Evolutionary conservation across 2,797 vertebrate species (phyloP).

Genomic region (Ataeniobius toweri): DNA sequence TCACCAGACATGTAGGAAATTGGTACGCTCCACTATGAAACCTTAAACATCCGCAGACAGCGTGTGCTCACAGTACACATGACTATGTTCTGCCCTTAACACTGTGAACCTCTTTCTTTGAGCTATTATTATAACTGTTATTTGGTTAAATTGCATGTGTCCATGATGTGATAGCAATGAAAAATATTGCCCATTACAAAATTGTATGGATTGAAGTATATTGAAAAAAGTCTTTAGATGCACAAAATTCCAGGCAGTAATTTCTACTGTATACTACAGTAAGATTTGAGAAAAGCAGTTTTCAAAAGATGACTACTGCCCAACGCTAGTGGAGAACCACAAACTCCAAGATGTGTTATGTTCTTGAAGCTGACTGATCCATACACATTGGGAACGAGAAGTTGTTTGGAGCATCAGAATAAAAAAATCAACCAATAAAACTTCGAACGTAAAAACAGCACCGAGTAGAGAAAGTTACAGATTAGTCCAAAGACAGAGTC

Average conservation of each 20-base stretch:
- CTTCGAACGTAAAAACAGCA: too few species aligned
- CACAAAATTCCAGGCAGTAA: not conserved
- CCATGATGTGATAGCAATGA: not conserved
- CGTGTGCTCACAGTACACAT: too few species aligned
- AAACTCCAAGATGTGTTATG: not conserved
- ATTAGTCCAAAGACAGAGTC: conserved; percentile 11
- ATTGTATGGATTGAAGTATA: not conserved
- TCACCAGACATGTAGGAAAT: too few species aligned
- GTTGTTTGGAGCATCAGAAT: not conserved
- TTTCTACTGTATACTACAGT: not conserved
- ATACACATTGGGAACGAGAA: not conserved
- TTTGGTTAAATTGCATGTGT: not conserved
- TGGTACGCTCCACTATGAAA: too few species aligned
- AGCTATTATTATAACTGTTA: not conserved
- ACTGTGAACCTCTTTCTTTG: too few species aligned
- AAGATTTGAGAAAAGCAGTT: too few species aligned
- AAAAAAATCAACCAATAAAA: not conserved
- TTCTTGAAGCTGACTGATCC: not conserved
- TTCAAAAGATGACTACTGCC: not conserved
- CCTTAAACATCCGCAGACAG: too few species aligned
- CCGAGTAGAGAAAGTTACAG: not conserved
- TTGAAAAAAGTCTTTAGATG: not conserved
- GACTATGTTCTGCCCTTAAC: too few species aligned
- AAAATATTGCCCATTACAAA: too few species aligned
- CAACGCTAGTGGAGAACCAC: not conserved